Evolutionary conservation across 2,797 vertebrate genomes (phyloP).

Genomic region (Nothura maculosa): DNA sequence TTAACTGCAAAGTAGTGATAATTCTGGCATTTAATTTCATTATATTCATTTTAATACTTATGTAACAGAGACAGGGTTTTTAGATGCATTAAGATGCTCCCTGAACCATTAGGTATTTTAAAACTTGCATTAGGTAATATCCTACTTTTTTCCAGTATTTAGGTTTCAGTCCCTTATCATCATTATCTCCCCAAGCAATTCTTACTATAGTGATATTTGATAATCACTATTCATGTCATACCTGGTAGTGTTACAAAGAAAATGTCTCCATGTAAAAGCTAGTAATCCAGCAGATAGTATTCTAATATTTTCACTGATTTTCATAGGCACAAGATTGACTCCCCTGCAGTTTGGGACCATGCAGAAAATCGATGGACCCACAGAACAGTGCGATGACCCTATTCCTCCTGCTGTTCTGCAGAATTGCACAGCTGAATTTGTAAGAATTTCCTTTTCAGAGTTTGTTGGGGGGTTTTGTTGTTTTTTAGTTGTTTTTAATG

Average conservation of each 20-base stretch:
- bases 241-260: neutral
- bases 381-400: slow-evolving; percentile 86
- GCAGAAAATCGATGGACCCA: slow-evolving; percentile 89
- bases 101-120: neutral
- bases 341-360: slow-evolving; percentile 82
- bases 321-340: slow-evolving; percentile 80
- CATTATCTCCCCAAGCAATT: neutral
- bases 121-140: neutral
- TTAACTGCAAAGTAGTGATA: neutral
- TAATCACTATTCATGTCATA: neutral
- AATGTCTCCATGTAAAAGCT: neutral
- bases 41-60: neutral
- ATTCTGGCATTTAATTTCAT: neutral
- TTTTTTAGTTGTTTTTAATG: too few species aligned
- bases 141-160: neutral
- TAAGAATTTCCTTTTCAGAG: slow-evolving; percentile 62
- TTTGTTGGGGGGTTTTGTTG: neutral
- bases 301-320: neutral
- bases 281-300: neutral
- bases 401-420: neutral
- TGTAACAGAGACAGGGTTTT: neutral
- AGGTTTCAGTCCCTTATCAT: neutral
- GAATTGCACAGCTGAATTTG: slow-evolving; percentile 77
- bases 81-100: neutral
- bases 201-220: neutral